phyloP scores from a whole-genome alignment of 2,113 vertebrate species.

The Hepsetus odoe region DNA sequence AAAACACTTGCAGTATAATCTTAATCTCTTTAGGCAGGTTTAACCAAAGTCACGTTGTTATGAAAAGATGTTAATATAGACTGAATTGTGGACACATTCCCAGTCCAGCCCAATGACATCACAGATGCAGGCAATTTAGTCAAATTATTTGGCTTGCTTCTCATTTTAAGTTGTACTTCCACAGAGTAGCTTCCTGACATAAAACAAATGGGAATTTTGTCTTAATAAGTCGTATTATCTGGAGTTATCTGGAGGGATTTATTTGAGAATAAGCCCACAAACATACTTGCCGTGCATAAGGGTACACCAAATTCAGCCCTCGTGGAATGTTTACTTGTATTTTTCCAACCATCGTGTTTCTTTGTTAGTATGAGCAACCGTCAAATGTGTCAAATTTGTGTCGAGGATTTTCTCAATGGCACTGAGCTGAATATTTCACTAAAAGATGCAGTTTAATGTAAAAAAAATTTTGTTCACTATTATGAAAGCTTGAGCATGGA shows the following conservation, averaged over 20 bases:
- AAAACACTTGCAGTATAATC: slow-evolving; percentile 5
- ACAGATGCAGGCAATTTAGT: neutral
- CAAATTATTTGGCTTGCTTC: neutral
- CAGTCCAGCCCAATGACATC: slow-evolving; percentile 41
- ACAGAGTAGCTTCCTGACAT: neutral
- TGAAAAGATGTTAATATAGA: slow-evolving; percentile 39
- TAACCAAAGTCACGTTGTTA: slow-evolving; percentile 49
- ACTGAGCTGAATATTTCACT: slow-evolving; percentile 34
- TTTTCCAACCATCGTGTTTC: neutral
- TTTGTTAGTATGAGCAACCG: slow-evolving; percentile 3
- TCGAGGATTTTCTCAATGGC: slow-evolving; percentile 12
- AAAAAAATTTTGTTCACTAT: slow-evolving; percentile 20
- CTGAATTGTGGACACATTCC: slow-evolving; percentile 28
- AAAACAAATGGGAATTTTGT: slow-evolving; percentile 16
- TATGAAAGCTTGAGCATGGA: slow-evolving; percentile 50
- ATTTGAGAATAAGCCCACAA: slow-evolving; percentile 8
- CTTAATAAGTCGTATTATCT: slow-evolving; percentile 17
- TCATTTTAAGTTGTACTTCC: neutral
- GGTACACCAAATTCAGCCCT: neutral
- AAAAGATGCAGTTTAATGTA: slow-evolving; percentile 30
- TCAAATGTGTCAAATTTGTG: slow-evolving; percentile 16
- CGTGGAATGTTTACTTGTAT: neutral
- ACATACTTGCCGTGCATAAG: slow-evolving; percentile 12
- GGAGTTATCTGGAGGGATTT: slow-evolving; percentile 5
- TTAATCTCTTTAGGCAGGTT: slow-evolving; percentile 13